phyloP scores from a whole-genome alignment of 2,797 vertebrate species.

The Sebastes matsubarae region DNA sequence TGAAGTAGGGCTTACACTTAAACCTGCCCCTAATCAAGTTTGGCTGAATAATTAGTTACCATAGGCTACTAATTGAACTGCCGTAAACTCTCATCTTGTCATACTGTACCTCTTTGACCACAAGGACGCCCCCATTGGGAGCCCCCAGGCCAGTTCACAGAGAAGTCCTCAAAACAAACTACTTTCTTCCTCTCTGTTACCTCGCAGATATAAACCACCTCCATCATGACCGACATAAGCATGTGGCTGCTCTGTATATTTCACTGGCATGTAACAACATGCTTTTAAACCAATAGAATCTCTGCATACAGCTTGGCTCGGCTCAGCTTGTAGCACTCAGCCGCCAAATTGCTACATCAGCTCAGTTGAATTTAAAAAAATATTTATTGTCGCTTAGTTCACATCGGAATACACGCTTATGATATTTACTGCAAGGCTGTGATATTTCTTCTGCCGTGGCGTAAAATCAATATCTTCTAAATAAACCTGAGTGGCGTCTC shows the following conservation, averaged over 20 bases:
- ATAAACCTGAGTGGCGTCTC: slow-evolving; percentile 80
- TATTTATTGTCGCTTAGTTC: slow-evolving; percentile 80
- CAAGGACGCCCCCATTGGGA: not conserved
- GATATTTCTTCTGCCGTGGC: slow-evolving; percentile 74
- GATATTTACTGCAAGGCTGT: slow-evolving; percentile 71
- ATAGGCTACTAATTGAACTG: slow-evolving; percentile 15
- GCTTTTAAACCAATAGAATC: slow-evolving; percentile 59
- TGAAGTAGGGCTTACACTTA: not conserved
- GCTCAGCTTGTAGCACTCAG: slow-evolving; percentile 28
- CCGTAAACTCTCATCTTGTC: not conserved
- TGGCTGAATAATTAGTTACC: slow-evolving; percentile 29
- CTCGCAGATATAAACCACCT: not conserved
- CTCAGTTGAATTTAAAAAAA: slow-evolving; percentile 72
- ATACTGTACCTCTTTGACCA: not conserved
- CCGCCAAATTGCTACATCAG: slow-evolving; percentile 57
- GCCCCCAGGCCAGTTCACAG: not conserved
- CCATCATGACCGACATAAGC: not conserved
- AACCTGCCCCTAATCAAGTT: slow-evolving; percentile 38
- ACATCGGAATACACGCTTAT: slow-evolving; percentile 70
- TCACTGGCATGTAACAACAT: slow-evolving; percentile 40
- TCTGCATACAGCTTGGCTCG: slow-evolving; percentile 30
- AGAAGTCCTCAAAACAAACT: not conserved
- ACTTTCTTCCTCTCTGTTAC: not conserved
- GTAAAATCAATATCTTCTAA: slow-evolving; percentile 82
- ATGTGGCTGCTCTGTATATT: slow-evolving; percentile 5